These are phyloP conservation scores for Bradypodion ventrale DNA, from an alignment of 2,797 vertebrate species.

Conservation along the genomic window DNA sequence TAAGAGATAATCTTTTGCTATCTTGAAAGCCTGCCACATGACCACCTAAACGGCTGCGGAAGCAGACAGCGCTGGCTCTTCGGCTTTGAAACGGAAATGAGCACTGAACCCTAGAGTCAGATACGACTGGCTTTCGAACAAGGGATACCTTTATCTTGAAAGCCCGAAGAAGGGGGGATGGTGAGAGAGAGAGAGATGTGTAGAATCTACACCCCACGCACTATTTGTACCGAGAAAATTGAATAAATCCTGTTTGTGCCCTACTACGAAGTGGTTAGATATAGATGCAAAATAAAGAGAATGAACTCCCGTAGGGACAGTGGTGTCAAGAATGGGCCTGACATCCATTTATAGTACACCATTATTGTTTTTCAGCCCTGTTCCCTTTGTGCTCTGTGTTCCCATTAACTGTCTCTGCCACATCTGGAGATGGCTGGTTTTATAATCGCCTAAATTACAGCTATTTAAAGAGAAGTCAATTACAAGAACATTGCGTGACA, in stretches of 20 bases:
- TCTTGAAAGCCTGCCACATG: too few species aligned
- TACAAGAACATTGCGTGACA: not conserved
- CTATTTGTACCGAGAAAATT: too few species aligned
- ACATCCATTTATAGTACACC: not conserved
- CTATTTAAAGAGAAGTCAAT: constrained; percentile 34
- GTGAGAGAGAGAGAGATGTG: too few species aligned
- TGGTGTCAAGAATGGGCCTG: not conserved
- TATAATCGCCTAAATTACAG: constrained; percentile 41
- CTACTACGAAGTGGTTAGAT: not conserved
- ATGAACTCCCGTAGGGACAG: not conserved
- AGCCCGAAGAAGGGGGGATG: too few species aligned
- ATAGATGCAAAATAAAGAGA: not conserved
- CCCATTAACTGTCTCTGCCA: constrained; percentile 6
- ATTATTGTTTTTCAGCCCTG: not conserved
- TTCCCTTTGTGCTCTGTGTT: not conserved
- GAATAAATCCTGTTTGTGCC: not conserved
- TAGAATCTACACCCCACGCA: not conserved
- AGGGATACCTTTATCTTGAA: too few species aligned
- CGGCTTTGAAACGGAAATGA: too few species aligned
- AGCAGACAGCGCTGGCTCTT: too few species aligned
- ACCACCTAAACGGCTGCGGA: too few species aligned
- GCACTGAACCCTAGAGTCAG: too few species aligned
- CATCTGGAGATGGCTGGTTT: not conserved
- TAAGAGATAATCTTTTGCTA: too few species aligned
- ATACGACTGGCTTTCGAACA: too few species aligned